phyloP scores from a whole-genome alignment of 2,888 invertebrate species.

The Nomada hirtipes region DNA sequence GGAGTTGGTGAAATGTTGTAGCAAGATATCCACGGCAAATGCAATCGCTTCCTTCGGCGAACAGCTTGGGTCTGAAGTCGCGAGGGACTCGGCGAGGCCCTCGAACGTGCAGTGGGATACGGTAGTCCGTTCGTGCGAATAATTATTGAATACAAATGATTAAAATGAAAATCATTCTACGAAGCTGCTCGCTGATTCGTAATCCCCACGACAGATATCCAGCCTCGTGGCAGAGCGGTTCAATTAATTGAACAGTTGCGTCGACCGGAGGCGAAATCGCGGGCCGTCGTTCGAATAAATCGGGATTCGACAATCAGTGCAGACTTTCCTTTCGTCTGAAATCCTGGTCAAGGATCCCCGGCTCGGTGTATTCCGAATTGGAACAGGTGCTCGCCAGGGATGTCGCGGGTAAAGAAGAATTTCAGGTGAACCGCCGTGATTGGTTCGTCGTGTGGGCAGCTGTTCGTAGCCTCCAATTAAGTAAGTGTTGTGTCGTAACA shows the following conservation, averaged over 20 bases:
- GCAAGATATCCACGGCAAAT: background rate
- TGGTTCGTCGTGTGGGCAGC: constrained; percentile 73
- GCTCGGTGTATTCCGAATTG: constrained; percentile 40
- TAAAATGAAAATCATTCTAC: too few relatives aligned
- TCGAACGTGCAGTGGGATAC: too few relatives aligned
- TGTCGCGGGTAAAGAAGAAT: constrained; percentile 69
- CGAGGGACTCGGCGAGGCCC: too few relatives aligned
- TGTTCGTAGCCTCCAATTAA: constrained; percentile 72
- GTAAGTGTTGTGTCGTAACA: constrained; percentile 75
- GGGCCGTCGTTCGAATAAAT: constrained; percentile 49
- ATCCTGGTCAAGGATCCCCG: constrained; percentile 71
- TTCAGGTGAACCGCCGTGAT: constrained; percentile 69
- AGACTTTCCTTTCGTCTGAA: constrained; percentile 59
- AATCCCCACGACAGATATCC: background rate
- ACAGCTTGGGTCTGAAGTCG: too few relatives aligned
- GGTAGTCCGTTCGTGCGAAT: too few relatives aligned
- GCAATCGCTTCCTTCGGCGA: background rate
- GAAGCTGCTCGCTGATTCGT: background rate
- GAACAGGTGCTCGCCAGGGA: constrained; percentile 68
- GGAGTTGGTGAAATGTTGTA: constrained; percentile 20
- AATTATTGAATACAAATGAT: too few relatives aligned
- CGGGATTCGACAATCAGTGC: constrained; percentile 54
- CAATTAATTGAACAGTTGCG: constrained; percentile 33
- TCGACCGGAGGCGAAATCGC: constrained; percentile 27
- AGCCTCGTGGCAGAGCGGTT: background rate